Base-by-base conservation (phyloP, 1,140 invertebrate species). In the Meteorus sp. region DNA sequence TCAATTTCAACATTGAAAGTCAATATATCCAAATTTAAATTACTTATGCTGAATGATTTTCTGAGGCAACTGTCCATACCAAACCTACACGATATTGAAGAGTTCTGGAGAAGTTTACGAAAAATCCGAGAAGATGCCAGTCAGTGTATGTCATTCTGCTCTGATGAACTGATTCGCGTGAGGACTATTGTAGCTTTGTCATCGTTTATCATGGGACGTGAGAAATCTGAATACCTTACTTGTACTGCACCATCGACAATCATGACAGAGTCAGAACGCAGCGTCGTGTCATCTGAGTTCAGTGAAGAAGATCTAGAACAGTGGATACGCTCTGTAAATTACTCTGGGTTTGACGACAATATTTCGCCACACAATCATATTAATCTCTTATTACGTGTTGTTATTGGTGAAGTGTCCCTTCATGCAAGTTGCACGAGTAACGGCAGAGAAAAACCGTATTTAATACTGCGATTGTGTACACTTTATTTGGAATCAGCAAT, bases 331-430 rank as follows among this genome's bases (percentile, higher is more conserved):
- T 86, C 84, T 13, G 85, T 91, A 1, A 89, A 91, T 71, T 81
- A 92, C 22, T 90, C 89, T 13, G 89, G 91, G 6, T 90, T 94
- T 63, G 91, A 94, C 70, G 92, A 93, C 66, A 92, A 91, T 67
- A 85, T 91, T 2, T 93, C 91, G 0, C 86, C 88, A 0, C 86
- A 84, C 62, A 93, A 93, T 73, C 85, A 82, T 53, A 89, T 93
- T 43, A 85, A 84, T 57, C 81, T 88, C 15, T 79, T 92, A 39
- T 79, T 90, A 50, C 80, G 91, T 63, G 85, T 92, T 66, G 83
- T 89, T 13, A 81, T 92, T 39, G 89, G 88, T 76, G 85, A 91
- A 69, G 50, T 76, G 9, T 76, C 72, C 9, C 51, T 76, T 56
- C 69, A 79, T 55, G 69, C 75, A 35, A 60, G 62, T 41, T 65